These are phyloP conservation scores for Drosophila asahinai DNA, from an alignment of 1,140 invertebrate species.

Conservation along the genomic window DNA sequence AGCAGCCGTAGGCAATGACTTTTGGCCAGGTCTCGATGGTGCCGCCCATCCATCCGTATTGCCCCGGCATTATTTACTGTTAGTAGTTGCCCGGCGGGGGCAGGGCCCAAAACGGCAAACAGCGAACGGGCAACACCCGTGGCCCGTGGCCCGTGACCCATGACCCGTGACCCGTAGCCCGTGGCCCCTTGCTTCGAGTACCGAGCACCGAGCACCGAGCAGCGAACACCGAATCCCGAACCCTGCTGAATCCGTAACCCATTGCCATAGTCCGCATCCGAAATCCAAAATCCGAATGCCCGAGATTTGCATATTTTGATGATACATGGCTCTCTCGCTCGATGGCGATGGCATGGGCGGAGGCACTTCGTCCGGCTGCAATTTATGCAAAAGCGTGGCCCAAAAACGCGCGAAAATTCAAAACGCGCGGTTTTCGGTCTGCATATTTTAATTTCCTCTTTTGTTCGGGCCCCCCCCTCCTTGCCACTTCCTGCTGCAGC, in stretches of 20 bases:
- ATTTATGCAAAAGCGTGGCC: constrained; percentile 76
- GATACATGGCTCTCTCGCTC: constrained; percentile 63
- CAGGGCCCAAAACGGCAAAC: constrained; percentile 8
- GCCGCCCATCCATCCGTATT: not conserved
- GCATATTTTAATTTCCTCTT: constrained; percentile 84
- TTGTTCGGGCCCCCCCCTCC: constrained; percentile 44
- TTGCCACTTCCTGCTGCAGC: constrained; percentile 62
- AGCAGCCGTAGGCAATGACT: constrained; percentile 61
- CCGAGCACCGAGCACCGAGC: too few relatives aligned
- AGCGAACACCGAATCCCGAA: not conserved
- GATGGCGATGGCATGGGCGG: constrained; percentile 3
- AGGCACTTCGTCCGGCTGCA: constrained; percentile 26
- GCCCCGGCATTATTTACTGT: constrained; percentile 67
- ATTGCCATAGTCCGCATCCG: constrained; percentile 3
- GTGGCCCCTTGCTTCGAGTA: not conserved
- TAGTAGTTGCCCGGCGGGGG: constrained; percentile 46
- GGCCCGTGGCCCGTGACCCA: not conserved
- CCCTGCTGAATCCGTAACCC: constrained; percentile 8
- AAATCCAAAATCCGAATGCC: constrained; percentile 26
- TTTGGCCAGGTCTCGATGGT: constrained; percentile 29
- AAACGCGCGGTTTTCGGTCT: constrained; percentile 78
- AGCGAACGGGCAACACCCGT: constrained; percentile 4
- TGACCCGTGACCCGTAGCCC: constrained; percentile 1
- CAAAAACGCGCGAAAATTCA: constrained; percentile 79
- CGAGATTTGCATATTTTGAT: constrained; percentile 81